Conservation (phyloP, 1,140 invertebrate species). For the Armadillidium nasatum region DNA sequence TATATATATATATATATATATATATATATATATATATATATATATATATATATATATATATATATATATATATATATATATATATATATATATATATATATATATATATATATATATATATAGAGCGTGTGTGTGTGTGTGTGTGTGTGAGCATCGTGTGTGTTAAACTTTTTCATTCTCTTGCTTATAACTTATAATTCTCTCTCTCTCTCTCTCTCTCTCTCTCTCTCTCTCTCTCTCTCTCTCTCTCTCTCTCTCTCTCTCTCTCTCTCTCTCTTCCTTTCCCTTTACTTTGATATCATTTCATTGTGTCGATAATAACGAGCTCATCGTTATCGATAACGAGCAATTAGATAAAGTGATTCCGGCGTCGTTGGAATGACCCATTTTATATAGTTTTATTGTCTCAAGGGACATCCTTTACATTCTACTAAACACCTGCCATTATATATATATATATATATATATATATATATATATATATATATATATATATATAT, state of each 20-base stretch:
- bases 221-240: too few relatives aligned
- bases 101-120: background rate
- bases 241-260: too few relatives aligned
- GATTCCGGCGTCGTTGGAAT: background rate
- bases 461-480: slow-evolving; percentile 21
- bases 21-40: too few relatives aligned
- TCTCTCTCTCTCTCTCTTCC: background rate
- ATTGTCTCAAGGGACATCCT: background rate
- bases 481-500: slow-evolving; percentile 28
- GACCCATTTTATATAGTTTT: background rate
- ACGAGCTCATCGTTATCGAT: background rate
- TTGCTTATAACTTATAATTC: too few relatives aligned
- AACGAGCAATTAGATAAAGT: background rate
- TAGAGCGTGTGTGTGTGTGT: too few relatives aligned
- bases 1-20: too few relatives aligned
- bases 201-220: too few relatives aligned
- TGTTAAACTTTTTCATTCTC: too few relatives aligned
- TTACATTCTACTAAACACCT: background rate
- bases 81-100: too few relatives aligned
- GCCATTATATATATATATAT: slow-evolving; percentile 19
- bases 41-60: too few relatives aligned
- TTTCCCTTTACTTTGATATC: background rate
- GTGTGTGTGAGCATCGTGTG: too few relatives aligned
- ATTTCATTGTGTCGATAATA: background rate
- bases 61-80: too few relatives aligned